Conservation (phyloP, 2,797 vertebrate genomes). For the Acanthurus leucopareius region DNA sequence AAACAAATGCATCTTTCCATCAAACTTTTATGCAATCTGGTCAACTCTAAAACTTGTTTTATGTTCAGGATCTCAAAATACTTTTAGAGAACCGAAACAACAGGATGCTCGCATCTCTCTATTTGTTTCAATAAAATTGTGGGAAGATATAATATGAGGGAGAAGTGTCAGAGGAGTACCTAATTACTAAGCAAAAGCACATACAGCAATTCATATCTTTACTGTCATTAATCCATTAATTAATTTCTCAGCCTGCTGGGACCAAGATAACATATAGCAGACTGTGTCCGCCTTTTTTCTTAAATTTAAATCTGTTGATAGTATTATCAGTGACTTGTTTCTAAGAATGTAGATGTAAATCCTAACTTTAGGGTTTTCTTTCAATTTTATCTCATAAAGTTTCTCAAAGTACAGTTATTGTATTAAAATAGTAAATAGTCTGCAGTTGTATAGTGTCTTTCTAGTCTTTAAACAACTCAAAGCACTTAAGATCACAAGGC, state of each 20-base stretch:
- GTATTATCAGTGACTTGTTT: background rate
- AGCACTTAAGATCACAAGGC: no score
- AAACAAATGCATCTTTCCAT: background rate
- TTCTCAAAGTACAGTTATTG: background rate
- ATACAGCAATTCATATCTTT: background rate
- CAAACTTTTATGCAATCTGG: background rate
- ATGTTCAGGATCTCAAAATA: background rate
- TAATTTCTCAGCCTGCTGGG: background rate
- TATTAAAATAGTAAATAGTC: no score
- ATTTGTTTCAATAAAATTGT: background rate
- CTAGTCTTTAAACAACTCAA: no score
- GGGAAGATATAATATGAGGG: background rate
- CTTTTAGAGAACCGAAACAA: background rate
- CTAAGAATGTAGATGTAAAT: background rate
- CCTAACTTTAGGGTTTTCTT: background rate
- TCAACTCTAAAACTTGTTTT: background rate
- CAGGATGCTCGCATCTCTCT: background rate
- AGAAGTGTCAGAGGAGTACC: background rate
- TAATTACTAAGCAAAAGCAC: background rate
- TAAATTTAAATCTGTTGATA: background rate
- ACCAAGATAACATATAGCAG: background rate
- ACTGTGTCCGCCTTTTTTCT: background rate
- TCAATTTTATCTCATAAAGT: background rate
- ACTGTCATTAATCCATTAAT: conserved; percentile 9
- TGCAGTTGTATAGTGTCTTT: no score